phyloP scores from a whole-genome alignment of 1,140 invertebrate species.

The Drosophila watanabei region DNA sequence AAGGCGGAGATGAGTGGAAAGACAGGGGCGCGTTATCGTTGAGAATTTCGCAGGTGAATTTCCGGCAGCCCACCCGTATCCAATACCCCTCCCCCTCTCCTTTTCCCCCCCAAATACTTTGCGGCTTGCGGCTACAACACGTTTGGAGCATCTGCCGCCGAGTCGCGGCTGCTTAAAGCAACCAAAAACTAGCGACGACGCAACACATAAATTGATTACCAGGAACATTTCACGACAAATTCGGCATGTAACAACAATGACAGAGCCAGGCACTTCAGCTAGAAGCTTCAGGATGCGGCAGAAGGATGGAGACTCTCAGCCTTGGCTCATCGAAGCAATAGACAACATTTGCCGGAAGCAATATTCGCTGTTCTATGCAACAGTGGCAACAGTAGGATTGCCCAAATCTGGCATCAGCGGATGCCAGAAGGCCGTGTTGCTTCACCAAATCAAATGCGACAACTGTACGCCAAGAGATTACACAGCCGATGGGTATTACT shows the following conservation, averaged over 20 bases:
- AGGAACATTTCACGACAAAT: conserved; percentile 75
- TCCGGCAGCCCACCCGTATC: background rate
- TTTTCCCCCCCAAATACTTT: background rate
- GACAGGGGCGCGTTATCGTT: conserved; percentile 32
- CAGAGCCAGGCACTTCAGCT: conserved; percentile 14
- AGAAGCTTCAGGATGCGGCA: background rate
- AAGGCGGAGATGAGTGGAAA: conserved; percentile 43
- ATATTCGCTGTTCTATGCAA: conserved; percentile 20
- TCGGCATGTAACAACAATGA: conserved; percentile 71
- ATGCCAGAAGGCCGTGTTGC: conserved; percentile 2
- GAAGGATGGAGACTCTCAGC: no score
- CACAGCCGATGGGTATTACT: conserved; percentile 2
- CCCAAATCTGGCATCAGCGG: conserved; percentile 4
- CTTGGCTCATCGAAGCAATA: conserved; percentile 7
- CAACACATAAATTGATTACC: conserved; percentile 78
- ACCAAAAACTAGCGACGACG: conserved; percentile 47
- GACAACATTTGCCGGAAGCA: conserved; percentile 60
- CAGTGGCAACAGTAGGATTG: background rate
- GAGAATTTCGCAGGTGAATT: conserved; percentile 65
- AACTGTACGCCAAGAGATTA: conserved; percentile 20
- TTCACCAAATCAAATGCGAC: conserved; percentile 41
- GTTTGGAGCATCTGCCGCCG: conserved; percentile 32
- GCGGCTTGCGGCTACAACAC: conserved; percentile 22
- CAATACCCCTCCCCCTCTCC: background rate
- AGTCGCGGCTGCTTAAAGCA: conserved; percentile 34